Conservation (phyloP, 2,113 vertebrate genomes). For the Elephantulus edwardii region DNA sequence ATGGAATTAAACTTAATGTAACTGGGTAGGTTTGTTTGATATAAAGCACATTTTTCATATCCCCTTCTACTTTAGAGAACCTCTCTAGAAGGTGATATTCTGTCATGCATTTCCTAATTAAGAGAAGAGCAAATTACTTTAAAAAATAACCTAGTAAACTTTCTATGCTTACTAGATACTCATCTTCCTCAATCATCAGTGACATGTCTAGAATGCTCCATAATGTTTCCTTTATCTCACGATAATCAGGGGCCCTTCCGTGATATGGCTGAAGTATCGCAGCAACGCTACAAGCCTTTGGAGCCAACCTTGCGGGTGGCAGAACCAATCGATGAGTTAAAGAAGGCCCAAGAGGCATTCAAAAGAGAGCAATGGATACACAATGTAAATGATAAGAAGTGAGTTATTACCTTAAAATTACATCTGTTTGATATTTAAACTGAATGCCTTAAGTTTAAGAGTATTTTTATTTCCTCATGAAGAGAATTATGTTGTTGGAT, state of each 20-base stretch:
- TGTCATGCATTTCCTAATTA: constrained; percentile 48
- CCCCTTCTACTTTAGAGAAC: background rate
- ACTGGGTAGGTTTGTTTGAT: background rate
- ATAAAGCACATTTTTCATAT: background rate
- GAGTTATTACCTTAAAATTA: constrained; percentile 69
- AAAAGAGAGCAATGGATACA: constrained; percentile 77
- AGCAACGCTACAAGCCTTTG: constrained; percentile 88
- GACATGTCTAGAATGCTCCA: constrained; percentile 29
- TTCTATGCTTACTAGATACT: constrained; percentile 47
- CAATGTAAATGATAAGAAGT: constrained; percentile 82
- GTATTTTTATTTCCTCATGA: constrained; percentile 32
- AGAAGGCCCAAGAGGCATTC: constrained; percentile 83
- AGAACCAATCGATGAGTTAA: constrained; percentile 83
- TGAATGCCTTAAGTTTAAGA: background rate
- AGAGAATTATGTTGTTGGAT: constrained; percentile 60
- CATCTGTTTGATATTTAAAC: background rate
- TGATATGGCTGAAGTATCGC: constrained; percentile 83
- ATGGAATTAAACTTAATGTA: constrained; percentile 8
- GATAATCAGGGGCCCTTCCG: constrained; percentile 89
- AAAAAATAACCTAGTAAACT: constrained; percentile 70
- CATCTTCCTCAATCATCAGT: constrained; percentile 47
- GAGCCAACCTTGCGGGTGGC: constrained; percentile 87
- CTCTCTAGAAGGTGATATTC: background rate
- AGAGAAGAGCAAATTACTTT: constrained; percentile 58
- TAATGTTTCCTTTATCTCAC: constrained; percentile 54